Base-by-base conservation (phyloP, 1,140 invertebrate species). In the Macrotrachela quadricornifera region DNA sequence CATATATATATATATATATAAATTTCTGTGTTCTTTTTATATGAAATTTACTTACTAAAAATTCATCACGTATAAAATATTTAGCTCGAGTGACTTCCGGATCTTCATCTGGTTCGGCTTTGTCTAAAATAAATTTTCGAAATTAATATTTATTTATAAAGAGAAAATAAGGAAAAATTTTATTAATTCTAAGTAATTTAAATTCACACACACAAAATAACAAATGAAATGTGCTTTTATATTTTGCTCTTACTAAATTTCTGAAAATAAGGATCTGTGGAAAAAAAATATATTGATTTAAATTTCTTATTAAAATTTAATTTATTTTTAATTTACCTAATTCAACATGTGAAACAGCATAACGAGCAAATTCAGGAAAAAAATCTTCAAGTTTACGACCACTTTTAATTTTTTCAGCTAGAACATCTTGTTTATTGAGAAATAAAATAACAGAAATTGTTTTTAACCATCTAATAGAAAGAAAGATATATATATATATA, bases 51-150 rank as follows among this genome's bases (percentile, higher is more conserved):
- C 13, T 52, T 46, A 52, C 51, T 16, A 54, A 13, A 78, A 97
- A 99, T 77, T 97, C 90, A 74, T 97, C 92, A 69, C 92, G 78
- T 71, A 99, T 97, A 75, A 97, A 99, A 78, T 96, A 97, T 79
- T 97, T 97, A 71, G 92, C 92, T 74, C 87, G 78, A 66, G 91
- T 82, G 59, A 97, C 88, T 72, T 92, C 84, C 57, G 82, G 79
- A 66, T 87, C 67, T 57, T 72, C 70, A 17, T 64, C 46, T 44
- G 44, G 55, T 4, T 30, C 21, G 8, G 21, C 21, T 30, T 30
- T 30, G 8, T 8, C 21, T 30, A 30, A 30, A 30, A 30, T 4
- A n/a, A n/a, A n/a, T n/a, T n/a, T n/a, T n/a, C n/a, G n/a, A n/a
- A n/a, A n/a, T n/a, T n/a, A n/a, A n/a, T n/a, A n/a, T n/a, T n/a